Evolutionary conservation across 2,113 vertebrate species (phyloP).

Genomic region (Rhinolophus sinicus): DNA sequence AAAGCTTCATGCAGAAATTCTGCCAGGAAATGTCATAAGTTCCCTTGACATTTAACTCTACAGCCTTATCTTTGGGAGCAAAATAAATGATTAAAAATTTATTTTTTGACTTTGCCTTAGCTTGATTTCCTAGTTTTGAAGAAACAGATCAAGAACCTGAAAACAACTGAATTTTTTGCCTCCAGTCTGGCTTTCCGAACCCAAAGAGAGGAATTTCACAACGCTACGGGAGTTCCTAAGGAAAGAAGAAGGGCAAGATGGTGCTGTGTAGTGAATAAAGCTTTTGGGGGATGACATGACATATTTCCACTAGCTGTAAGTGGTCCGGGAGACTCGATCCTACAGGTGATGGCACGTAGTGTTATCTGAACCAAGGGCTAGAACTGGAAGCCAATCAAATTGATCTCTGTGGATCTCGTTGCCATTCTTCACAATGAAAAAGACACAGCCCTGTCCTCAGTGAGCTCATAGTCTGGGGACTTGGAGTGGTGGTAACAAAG

Average conservation of each 20-base stretch:
- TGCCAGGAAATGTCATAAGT: conserved; percentile 78
- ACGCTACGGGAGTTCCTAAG: background rate
- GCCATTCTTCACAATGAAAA: background rate
- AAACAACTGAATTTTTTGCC: background rate
- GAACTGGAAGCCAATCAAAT: background rate
- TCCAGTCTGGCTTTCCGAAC: conserved; percentile 23
- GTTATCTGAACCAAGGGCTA: background rate
- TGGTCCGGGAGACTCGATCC: background rate
- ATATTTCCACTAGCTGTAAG: background rate
- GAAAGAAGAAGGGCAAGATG: background rate
- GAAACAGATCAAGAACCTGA: conserved; percentile 16
- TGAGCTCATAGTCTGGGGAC: background rate
- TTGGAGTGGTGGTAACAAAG: background rate
- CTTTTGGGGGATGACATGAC: background rate
- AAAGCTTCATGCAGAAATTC: conserved; percentile 81
- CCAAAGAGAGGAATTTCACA: background rate
- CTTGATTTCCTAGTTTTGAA: conserved; percentile 56
- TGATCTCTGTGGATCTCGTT: background rate
- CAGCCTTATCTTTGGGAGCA: conserved; percentile 81
- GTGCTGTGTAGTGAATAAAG: background rate
- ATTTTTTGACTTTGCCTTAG: conserved; percentile 70
- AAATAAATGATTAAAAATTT: conserved; percentile 64
- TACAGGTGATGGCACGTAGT: background rate
- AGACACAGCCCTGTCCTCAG: background rate
- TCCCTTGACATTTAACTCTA: conserved; percentile 77